A percentile compares a stretch with the other conserved stretches of the same genome.
Evolutionary conservation across 2,888 invertebrate species (phyloP).

Genomic region (Schizotus pectinicornis): DNA sequence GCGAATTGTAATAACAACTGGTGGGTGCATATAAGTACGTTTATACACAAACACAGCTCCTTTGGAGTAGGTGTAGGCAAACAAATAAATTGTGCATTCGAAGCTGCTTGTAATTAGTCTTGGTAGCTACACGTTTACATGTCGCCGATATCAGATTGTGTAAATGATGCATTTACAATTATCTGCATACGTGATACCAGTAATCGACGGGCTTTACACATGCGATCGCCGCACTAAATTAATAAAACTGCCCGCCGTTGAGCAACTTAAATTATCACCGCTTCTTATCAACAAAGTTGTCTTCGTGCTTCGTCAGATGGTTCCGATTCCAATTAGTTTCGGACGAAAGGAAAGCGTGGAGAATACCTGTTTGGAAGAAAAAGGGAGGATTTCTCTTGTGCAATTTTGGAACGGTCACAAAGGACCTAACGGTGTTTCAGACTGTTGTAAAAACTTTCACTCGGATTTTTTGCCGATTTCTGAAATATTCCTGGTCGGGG

Average conservation of each 20-base stretch:
- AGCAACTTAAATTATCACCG: too few relatives aligned
- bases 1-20: slow-evolving; percentile 34
- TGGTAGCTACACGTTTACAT: slow-evolving; percentile 47
- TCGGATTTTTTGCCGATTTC: slow-evolving; percentile 34
- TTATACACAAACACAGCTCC: slow-evolving; percentile 31
- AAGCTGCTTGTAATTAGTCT: slow-evolving; percentile 46
- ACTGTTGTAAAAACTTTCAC: slow-evolving; percentile 38
- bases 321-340: too few relatives aligned
- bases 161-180: slow-evolving; percentile 54
- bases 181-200: slow-evolving; percentile 50
- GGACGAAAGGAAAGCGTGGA: too few relatives aligned
- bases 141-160: slow-evolving; percentile 53
- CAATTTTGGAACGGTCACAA: slow-evolving; percentile 1
- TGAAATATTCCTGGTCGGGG: slow-evolving; percentile 30
- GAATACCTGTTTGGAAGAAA: too few relatives aligned
- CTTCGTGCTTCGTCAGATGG: too few relatives aligned
- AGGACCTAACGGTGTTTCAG: not conserved
- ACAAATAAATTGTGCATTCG: slow-evolving; percentile 39
- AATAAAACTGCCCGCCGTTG: too few relatives aligned
- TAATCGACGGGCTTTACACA: slow-evolving; percentile 46
- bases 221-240: slow-evolving; percentile 32
- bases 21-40: slow-evolving; percentile 12
- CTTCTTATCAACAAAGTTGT: too few relatives aligned
- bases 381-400: not conserved
- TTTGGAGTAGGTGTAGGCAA: slow-evolving; percentile 40